Evolutionary conservation across 1,140 invertebrate genomes (phyloP), one percentile per base, ranked within the genome.

Genomic region (Halictus rubicundus): DNA sequence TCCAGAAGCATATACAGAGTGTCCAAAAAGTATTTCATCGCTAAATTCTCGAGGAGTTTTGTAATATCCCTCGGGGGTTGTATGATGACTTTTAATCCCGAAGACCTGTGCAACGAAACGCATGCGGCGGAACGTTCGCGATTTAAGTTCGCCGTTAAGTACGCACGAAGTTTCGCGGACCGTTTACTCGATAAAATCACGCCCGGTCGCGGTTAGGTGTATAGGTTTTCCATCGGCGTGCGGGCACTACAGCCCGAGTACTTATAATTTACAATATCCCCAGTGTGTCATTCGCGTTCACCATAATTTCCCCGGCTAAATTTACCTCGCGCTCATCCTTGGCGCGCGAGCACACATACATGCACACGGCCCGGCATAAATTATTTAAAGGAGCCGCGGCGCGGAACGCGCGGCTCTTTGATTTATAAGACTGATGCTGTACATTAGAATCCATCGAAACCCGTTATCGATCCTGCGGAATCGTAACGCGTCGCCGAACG

Each of bases 211-310:
- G 21, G 19, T n/a, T n/a, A n/a, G n/a, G n/a, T n/a, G n/a, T n/a
- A 57, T 57, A 21, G 54, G n/a, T 57, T n/a, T 57, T n/a, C 54
- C 19, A 57, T 57, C 8, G 1, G 0, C 54, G 54, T n/a, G 54
- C 21, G 54, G 9, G 21, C 8, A 57, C 8, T n/a, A 57, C 54
- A n/a, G 21, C 21, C 49, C 6, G 49, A 52, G 54, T n/a, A 57
- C 54, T 57, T 57, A 57, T 57, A 57, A 57, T 57, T 57, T 57
- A 57, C 54, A 57, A 57, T 57, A 57, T 57, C n/a, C n/a, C 21
- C 54, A n/a, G 54, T 57, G 54, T 52, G 54, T 57, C 54, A n/a
- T n/a, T n/a, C 54, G 54, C 8, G 54, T n/a, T 57, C 54, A 21
- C 54, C 54, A 57, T 57, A 57, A 21, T 57, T 57, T n/a, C n/a